Evolutionary conservation across 1,140 invertebrate genomes (phyloP), one percentile per base, ranked within the genome.

Genomic region (Branchinecta lindahli): DNA sequence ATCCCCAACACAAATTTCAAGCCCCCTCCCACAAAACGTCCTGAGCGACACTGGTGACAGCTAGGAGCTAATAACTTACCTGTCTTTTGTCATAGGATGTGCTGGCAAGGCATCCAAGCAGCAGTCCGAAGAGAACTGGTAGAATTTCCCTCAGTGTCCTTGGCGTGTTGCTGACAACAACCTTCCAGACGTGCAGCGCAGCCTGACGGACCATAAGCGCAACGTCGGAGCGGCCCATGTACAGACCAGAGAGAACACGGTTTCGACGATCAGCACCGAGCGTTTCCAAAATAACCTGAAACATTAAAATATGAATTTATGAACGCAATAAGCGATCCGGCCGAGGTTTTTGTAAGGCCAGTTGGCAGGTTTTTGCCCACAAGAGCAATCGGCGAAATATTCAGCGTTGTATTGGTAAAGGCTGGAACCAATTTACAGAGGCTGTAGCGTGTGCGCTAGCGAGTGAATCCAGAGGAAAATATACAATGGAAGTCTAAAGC

Each of bases 191-290:
- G 78, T 98, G 96, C 10, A 98, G 83, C 6, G 95, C 93, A 0
- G 96, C 92, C 82, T 99, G 96, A 0, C 96, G 83, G 2, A 99
- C 97, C 86, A 96, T 90, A 18, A 98, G 79, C 7, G 94, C 92
- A 7, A 97, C 94, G 78, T 99, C 97, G 47, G 92, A 96, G 45
- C 97, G 82, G 44, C 94, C 93, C 92, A 99, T 97, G 76, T 99
- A 99, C 18, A 99, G 80, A 9, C 95, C 95, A 52, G 95, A 92
- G 44, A 99, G 78, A 6, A 99, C 94, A 46, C 94, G 80, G 78
- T 99, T 97, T 69, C 95, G 82, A 68, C 94, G 81, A 74, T 97
- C 93, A 6, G 83, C 83, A 9, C 96, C 96, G 7, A 98, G 81
- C 8, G 90, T 87, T 21, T 84, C 84, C 70, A 96, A 88, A 73